A percentile compares a stretch with the other conserved stretches of the same genome.
phyloP scores from a whole-genome alignment of 2,888 invertebrate species.

The Epirrhoe tristata region DNA sequence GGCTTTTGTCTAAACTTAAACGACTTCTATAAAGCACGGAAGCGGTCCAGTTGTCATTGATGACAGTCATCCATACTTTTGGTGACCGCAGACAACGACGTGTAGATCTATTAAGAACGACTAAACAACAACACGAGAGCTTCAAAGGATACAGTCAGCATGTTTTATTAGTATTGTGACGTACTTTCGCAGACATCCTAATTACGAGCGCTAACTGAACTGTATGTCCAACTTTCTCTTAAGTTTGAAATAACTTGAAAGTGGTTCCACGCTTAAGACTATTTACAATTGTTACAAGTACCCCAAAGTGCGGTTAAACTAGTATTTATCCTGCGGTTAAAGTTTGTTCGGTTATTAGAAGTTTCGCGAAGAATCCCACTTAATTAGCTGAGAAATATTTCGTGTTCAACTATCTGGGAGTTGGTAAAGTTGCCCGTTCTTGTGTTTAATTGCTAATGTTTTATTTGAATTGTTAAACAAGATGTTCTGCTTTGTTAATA shows the following conservation, averaged over 20 bases:
- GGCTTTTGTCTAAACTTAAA: no score
- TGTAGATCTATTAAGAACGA: no score
- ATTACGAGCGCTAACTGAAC: slow-evolving; percentile 21
- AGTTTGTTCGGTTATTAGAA: slow-evolving; percentile 42
- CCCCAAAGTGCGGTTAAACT: slow-evolving; percentile 33
- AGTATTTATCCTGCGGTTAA: slow-evolving; percentile 32
- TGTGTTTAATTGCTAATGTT: slow-evolving; percentile 23
- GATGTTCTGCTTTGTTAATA: not conserved
- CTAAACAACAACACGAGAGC: no score
- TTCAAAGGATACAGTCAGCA: not conserved
- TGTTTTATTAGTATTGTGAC: not conserved
- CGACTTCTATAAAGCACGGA: no score
- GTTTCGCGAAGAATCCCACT: slow-evolving; percentile 38
- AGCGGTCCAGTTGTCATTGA: no score
- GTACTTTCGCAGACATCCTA: slow-evolving; percentile 16
- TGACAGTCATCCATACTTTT: no score
- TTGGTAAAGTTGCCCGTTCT: slow-evolving; percentile 23
- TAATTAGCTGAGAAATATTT: slow-evolving; percentile 43
- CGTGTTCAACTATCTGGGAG: slow-evolving; percentile 31
- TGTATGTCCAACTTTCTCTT: slow-evolving; percentile 27
- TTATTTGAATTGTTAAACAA: slow-evolving; percentile 13
- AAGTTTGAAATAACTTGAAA: slow-evolving; percentile 36
- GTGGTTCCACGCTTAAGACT: slow-evolving; percentile 33
- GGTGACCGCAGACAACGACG: no score
- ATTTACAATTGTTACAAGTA: slow-evolving; percentile 41